Percentiles rank a stretch among this genome's conserved stretches.
phyloP scores from a whole-genome alignment of 2,888 invertebrate species.

The Drosophila bunnanda region DNA sequence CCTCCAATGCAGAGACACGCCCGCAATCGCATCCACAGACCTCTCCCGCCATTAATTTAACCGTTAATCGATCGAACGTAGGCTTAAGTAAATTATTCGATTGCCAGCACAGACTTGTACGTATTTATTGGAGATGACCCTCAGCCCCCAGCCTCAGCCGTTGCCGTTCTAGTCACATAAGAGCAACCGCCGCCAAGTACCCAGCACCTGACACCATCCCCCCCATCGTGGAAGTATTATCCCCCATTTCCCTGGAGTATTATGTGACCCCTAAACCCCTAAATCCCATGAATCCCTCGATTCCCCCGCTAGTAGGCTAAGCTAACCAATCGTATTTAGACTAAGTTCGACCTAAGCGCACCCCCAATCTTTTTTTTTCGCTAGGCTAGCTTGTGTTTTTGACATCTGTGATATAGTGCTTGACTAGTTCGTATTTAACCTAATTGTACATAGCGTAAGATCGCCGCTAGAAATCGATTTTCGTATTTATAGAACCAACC shows the following conservation, averaged over 20 bases:
- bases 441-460: constrained; percentile 25
- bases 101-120: constrained; percentile 45
- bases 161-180: constrained; percentile 74
- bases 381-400: constrained; percentile 35
- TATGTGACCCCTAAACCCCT: constrained; percentile 19
- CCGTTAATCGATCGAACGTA: constrained; percentile 44
- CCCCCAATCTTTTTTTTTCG: constrained; percentile 22
- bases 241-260: not conserved
- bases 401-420: constrained; percentile 71
- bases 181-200: constrained; percentile 52
- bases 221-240: constrained; percentile 22
- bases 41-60: constrained; percentile 24
- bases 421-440: constrained; percentile 55
- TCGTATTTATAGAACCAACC: constrained; percentile 39
- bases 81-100: constrained; percentile 72
- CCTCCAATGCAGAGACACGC: no score
- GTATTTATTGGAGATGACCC: constrained; percentile 24
- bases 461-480: constrained; percentile 37
- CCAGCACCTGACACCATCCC: not conserved
- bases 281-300: not conserved
- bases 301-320: not conserved
- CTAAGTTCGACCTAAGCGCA: constrained; percentile 14
- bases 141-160: constrained; percentile 24
- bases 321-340: not conserved
- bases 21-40: no score